Percentiles rank a stretch among this genome's conserved stretches.
phyloP scores from a whole-genome alignment of 2,797 vertebrate species.

The Intellagama lesueurii region DNA sequence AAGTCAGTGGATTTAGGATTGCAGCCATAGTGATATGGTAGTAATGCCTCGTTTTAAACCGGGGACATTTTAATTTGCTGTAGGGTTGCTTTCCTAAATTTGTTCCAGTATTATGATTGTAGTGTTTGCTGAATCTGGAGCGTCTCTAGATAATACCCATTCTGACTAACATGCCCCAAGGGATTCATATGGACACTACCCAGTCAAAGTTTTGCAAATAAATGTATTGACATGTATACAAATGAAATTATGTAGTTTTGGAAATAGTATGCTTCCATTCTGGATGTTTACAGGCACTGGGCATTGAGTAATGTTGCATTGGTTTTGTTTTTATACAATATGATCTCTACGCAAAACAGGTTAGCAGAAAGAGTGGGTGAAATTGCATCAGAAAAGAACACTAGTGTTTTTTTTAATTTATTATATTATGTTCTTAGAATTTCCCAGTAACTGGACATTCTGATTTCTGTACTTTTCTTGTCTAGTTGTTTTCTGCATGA shows the following conservation, averaged over 20 bases:
- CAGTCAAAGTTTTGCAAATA: conserved; percentile 54
- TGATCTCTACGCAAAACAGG: conserved; percentile 27
- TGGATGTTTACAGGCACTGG: neutral
- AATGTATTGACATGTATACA: neutral
- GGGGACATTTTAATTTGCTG: conserved; percentile 24
- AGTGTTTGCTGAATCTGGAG: conserved; percentile 26
- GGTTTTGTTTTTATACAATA: conserved; percentile 17
- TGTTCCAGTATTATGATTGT: conserved; percentile 27
- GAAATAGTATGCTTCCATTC: neutral
- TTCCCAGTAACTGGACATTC: conserved; percentile 5
- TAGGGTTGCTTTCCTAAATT: conserved; percentile 31
- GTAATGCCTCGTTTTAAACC: neutral
- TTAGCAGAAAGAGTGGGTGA: neutral
- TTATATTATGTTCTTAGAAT: neutral
- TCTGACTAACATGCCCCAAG: conserved; percentile 38
- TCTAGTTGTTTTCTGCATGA: neutral
- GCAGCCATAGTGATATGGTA: neutral
- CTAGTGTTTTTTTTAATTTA: rapidly evolving
- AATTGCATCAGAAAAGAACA: conserved; percentile 3
- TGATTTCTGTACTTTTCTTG: neutral
- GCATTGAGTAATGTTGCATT: conserved; percentile 16
- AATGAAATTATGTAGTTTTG: conserved; percentile 26
- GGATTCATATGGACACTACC: conserved; percentile 10
- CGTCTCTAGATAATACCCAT: conserved; percentile 9
- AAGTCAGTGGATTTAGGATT: neutral